These are phyloP conservation scores for Peromyscus polionotus DNA, from an alignment of 2,113 vertebrate genomes.

Conservation along the genomic window DNA sequence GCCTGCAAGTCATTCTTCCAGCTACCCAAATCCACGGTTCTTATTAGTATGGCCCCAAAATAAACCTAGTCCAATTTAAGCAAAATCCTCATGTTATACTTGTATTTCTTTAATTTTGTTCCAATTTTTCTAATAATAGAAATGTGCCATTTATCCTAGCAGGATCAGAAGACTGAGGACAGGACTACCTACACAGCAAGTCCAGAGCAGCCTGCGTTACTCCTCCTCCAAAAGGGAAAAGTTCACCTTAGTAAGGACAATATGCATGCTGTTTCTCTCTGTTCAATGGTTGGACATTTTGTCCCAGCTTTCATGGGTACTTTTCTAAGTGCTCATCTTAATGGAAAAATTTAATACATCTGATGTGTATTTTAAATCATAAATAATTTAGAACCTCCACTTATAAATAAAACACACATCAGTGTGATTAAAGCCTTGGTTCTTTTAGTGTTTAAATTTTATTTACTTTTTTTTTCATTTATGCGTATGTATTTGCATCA, in stretches of 20 bases:
- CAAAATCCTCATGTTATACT: not conserved
- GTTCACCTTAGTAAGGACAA: not conserved
- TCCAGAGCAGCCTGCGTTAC: not conserved
- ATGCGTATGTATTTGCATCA: no score
- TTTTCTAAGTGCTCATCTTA: slow-evolving; percentile 36
- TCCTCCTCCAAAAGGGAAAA: not conserved
- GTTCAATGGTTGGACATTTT: not conserved
- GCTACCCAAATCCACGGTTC: not conserved
- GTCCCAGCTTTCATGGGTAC: not conserved
- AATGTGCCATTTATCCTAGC: not conserved
- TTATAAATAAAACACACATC: slow-evolving; percentile 22
- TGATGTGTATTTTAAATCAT: slow-evolving; percentile 34
- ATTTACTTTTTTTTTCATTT: not conserved
- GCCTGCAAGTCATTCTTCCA: not conserved
- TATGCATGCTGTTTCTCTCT: not conserved
- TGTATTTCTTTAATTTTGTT: not conserved
- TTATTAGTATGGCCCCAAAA: slow-evolving; percentile 9
- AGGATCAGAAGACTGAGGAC: not conserved
- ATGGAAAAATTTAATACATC: slow-evolving; percentile 15
- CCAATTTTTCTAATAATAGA: not conserved
- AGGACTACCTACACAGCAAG: no score
- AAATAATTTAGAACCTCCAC: slow-evolving; percentile 12
- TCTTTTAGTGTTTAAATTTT: slow-evolving; percentile 5
- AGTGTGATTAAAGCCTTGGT: slow-evolving; percentile 50
- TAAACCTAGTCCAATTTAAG: slow-evolving; percentile 35